phyloP scores from a whole-genome alignment of 2,797 vertebrate species.

The Cygnus olor region DNA sequence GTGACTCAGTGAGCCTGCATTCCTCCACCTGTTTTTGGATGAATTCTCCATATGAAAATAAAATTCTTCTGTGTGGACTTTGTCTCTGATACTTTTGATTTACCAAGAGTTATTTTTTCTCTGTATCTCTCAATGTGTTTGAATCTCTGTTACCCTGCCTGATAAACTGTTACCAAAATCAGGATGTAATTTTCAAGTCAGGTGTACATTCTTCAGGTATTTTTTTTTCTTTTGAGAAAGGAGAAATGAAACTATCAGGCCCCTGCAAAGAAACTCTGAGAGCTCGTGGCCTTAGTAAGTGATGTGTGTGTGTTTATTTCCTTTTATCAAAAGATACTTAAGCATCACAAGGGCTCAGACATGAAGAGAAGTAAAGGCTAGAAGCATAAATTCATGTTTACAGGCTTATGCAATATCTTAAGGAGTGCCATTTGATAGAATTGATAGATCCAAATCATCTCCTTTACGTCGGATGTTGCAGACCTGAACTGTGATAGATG shows the following conservation, averaged over 20 bases:
- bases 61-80: neutral
- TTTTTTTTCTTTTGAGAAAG: neutral
- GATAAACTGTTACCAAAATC: neutral
- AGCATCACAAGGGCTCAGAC: neutral
- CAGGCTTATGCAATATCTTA: neutral
- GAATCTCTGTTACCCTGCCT: neutral
- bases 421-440: conserved; percentile 25
- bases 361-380: neutral
- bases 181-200: neutral
- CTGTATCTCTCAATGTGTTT: neutral
- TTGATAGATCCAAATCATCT: conserved; percentile 40
- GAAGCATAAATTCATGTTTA: conserved; percentile 30
- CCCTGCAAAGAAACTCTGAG: neutral
- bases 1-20: neutral
- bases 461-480: neutral
- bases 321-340: neutral
- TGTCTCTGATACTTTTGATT: neutral
- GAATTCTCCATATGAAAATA: neutral
- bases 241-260: neutral
- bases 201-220: neutral
- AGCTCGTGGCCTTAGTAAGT: neutral
- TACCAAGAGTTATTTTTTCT: neutral
- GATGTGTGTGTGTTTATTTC: neutral
- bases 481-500: conserved; percentile 22
- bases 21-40: neutral